These are phyloP conservation scores for Tipula helvola DNA, from an alignment of 2,888 invertebrate species.

Conservation along the genomic window DNA sequence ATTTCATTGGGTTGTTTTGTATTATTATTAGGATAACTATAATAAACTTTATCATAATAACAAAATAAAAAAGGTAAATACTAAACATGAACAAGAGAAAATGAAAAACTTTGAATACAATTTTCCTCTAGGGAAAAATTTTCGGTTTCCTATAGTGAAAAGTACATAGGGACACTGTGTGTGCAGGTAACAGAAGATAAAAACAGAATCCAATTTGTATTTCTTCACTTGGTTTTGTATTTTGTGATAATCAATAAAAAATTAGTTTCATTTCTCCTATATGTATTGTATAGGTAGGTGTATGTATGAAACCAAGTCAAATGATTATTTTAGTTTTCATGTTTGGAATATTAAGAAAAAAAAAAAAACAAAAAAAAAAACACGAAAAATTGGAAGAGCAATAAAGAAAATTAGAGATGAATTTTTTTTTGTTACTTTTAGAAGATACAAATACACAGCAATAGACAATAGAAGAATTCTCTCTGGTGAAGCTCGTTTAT, in stretches of 20 bases:
- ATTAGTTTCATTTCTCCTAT: not conserved
- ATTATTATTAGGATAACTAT: not conserved
- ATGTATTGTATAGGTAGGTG: too few relatives aligned
- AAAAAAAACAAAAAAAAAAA: not conserved
- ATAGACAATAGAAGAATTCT: not conserved
- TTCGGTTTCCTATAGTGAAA: not conserved
- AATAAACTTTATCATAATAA: not conserved
- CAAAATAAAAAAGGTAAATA: not conserved
- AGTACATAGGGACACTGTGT: not conserved
- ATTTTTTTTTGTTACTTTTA: not conserved
- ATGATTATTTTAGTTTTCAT: not conserved
- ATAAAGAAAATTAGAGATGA: not conserved
- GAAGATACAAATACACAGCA: not conserved
- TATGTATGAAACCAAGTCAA: not conserved
- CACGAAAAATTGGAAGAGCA: not conserved
- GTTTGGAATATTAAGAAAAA: not conserved
- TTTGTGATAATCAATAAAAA: not conserved
- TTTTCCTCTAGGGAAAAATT: not conserved
- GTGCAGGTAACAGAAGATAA: not conserved
- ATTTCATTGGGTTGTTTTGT: slow-evolving; percentile 4
- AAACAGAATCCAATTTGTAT: not conserved
- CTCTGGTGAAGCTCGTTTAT: not conserved
- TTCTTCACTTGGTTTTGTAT: not conserved
- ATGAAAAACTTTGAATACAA: not conserved
- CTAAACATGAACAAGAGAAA: not conserved